Conservation (phyloP, 2,113 vertebrate species). For the Tenrec ecaudatus region DNA sequence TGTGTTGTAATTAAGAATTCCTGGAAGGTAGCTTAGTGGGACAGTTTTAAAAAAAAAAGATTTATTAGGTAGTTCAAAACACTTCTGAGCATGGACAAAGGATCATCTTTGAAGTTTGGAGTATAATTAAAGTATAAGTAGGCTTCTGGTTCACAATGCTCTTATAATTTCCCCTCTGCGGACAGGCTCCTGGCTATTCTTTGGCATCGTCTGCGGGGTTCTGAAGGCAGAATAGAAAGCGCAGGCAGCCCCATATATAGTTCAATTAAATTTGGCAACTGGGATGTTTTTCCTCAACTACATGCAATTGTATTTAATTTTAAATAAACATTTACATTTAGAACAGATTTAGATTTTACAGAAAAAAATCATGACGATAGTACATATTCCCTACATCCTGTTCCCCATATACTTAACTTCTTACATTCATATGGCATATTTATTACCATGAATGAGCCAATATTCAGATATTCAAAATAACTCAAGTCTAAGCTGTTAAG, state of each 20-base stretch:
- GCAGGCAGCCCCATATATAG: background rate
- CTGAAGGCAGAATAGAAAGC: background rate
- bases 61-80: constrained; percentile 73
- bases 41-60: constrained; percentile 56
- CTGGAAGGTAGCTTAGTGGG: constrained; percentile 62
- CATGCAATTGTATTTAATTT: background rate
- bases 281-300: background rate
- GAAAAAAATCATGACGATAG: background rate
- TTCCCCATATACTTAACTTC: background rate
- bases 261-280: background rate
- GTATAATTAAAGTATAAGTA: constrained; percentile 69
- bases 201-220: background rate
- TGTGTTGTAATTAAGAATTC: constrained; percentile 62
- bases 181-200: background rate
- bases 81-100: constrained; percentile 67
- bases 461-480: background rate
- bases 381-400: background rate
- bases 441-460: background rate
- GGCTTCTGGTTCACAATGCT: constrained; percentile 30
- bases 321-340: background rate
- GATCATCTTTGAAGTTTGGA: constrained; percentile 77
- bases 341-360: background rate
- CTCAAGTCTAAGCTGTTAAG: background rate
- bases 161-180: constrained; percentile 40
- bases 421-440: background rate